A percentile compares a stretch with the other conserved stretches of the same genome.
Conservation (phyloP, 2,113 vertebrate genomes). For the Percina caprodes region DNA sequence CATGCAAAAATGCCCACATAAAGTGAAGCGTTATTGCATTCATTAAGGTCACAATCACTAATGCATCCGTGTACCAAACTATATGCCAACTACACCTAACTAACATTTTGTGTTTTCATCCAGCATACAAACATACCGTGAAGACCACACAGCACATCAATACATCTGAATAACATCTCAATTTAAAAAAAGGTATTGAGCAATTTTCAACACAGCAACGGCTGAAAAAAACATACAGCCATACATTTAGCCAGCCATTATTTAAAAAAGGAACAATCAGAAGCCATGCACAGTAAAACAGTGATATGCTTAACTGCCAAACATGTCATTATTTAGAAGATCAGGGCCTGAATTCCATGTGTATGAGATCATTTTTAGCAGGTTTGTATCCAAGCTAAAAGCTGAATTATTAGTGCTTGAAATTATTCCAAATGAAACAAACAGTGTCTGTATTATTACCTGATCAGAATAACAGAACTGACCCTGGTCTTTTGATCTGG, state of each 20-base stretch:
- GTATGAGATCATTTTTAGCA: slow-evolving; percentile 30
- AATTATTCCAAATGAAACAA: not conserved
- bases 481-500: not conserved
- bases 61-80: not conserved
- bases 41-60: not conserved
- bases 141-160: not conserved
- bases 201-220: slow-evolving; percentile 48
- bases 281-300: slow-evolving; percentile 74
- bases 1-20: not conserved
- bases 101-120: not conserved
- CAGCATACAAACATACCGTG: not conserved
- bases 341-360: slow-evolving; percentile 28
- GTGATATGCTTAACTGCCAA: slow-evolving; percentile 37
- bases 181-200: not conserved
- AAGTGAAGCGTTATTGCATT: slow-evolving; percentile 21
- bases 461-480: not conserved
- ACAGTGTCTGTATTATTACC: not conserved
- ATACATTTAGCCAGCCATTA: slow-evolving; percentile 62
- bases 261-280: slow-evolving; percentile 52
- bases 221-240: slow-evolving; percentile 40
- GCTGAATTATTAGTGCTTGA: not conserved
- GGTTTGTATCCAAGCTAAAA: not conserved
- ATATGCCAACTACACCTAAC: not conserved
- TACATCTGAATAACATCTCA: slow-evolving; percentile 7
- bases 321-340: slow-evolving; percentile 28